Conservation (phyloP, 2,888 invertebrate genomes). For the Tubulanus polymorphus region DNA sequence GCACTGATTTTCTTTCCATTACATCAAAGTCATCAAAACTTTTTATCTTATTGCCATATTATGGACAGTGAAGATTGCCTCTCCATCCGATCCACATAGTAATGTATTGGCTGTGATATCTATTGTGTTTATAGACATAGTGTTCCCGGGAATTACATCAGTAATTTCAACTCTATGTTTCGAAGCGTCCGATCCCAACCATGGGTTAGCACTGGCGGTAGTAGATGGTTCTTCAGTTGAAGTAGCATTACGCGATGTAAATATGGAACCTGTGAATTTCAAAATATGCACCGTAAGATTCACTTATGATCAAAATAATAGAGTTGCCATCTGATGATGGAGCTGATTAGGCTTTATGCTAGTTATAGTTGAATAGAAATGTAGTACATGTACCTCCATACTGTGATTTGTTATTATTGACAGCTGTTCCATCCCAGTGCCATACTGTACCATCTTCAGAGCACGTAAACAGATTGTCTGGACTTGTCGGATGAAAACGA, state of each 20-base stretch:
- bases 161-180: slow-evolving; percentile 66
- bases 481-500: slow-evolving; percentile 79
- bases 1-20: too few relatives aligned
- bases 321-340: too few relatives aligned
- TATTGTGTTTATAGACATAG: slow-evolving; percentile 74
- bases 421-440: slow-evolving; percentile 85
- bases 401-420: too few relatives aligned
- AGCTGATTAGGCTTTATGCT: too few relatives aligned
- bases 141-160: slow-evolving; percentile 66
- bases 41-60: slow-evolving; percentile 31
- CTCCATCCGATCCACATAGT: slow-evolving; percentile 81
- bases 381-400: too few relatives aligned
- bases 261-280: too few relatives aligned
- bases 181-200: slow-evolving; percentile 68
- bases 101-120: slow-evolving; percentile 72
- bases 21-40: too few relatives aligned
- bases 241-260: too few relatives aligned
- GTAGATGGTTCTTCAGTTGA: too few relatives aligned
- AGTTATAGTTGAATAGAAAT: too few relatives aligned
- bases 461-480: slow-evolving; percentile 78
- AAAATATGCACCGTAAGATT: too few relatives aligned
- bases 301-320: too few relatives aligned
- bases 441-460: slow-evolving; percentile 79
- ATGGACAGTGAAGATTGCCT: slow-evolving; percentile 74
- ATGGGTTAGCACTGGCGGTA: slow-evolving; percentile 53